Percentiles rank a stretch among this genome's conserved stretches.
Conservation (phyloP, 2,113 vertebrate species). For the Antigone vipio region DNA sequence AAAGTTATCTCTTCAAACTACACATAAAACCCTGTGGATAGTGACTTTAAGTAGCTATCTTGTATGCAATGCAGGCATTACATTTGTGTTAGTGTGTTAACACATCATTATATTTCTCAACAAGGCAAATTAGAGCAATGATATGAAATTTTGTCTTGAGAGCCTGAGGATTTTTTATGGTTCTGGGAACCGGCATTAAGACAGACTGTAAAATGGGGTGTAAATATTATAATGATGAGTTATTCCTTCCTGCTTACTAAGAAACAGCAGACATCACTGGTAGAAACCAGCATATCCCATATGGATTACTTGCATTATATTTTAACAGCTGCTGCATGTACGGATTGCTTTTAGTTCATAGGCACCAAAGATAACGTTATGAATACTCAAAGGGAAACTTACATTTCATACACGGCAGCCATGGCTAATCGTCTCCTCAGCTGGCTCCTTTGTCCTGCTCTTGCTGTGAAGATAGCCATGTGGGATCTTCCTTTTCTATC, state of each 20-base stretch:
- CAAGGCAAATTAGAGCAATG: conserved; percentile 47
- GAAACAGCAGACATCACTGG: not conserved
- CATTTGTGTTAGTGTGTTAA: conserved; percentile 17
- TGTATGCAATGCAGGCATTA: not conserved
- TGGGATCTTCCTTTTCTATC: not conserved
- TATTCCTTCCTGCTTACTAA: conserved; percentile 55
- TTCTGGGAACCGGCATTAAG: conserved; percentile 46
- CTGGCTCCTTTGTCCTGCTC: not conserved
- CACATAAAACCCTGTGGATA: not conserved
- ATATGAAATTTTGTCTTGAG: conserved; percentile 27
- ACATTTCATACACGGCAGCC: accelerated
- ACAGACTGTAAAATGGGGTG: conserved; percentile 14
- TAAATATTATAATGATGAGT: conserved; percentile 63
- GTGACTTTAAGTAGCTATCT: conserved; percentile 38
- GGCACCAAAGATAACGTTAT: not conserved
- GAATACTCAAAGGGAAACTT: not conserved
- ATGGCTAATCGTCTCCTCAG: not conserved
- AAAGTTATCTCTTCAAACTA: conserved; percentile 22
- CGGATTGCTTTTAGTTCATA: not conserved
- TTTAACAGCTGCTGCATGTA: not conserved
- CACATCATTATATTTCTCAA: conserved; percentile 37
- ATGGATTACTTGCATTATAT: not conserved
- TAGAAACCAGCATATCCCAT: conserved; percentile 2
- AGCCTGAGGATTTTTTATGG: conserved; percentile 18
- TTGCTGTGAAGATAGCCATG: not conserved